Evolutionary conservation across 2,888 invertebrate species (phyloP), one percentile per base, ranked within the genome.

Genomic region (Andrena bicolor): DNA sequence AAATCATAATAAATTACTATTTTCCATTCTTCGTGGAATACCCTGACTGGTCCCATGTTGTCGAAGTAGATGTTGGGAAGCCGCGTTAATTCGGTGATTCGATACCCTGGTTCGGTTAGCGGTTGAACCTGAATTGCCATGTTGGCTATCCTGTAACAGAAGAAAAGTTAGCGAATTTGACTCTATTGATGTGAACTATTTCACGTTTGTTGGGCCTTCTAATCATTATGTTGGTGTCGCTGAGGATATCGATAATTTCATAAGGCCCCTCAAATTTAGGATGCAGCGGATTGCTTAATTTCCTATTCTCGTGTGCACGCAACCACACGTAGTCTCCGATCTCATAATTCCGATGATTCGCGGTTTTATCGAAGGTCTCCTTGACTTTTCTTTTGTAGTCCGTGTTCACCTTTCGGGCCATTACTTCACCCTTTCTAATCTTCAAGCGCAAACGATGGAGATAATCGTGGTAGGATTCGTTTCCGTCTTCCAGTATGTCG

Each of bases 261-360:
- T 35, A 64, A n/a, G 65, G 65, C 28, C 65, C 65, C 28, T 48
- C 48, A 48, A 35, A 28, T 28, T 28, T 28, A 28, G 28, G 28
- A 28, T 28, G 41, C 16, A 65, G 23, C 2, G 48, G 48, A 4
- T 13, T 26, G 4, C 8, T 23, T 20, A 65, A 4, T 13, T 48
- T 65, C 5, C 16, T 26, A 13, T 5, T 26, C 16, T 65, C 48
- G 6, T 49, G 48, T 16, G 49, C 20, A 7, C 28, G 35, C 20
- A 65, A 6, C 65, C 65, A 65, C 26, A 28, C 48, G 26, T 23
- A 65, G 48, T 65, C 65, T 2, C 49, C 65, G 5, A 26, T n/a
- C 10, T 48, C 48, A 28, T 30, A 49, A n/a, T 49, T 49, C 6
- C 13, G 26, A 23, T 23, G 6, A 23, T 48, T 20, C 2, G 23